Evolutionary conservation across 2,888 invertebrate genomes (phyloP).

Genomic region (Steinernema scapterisci): DNA sequence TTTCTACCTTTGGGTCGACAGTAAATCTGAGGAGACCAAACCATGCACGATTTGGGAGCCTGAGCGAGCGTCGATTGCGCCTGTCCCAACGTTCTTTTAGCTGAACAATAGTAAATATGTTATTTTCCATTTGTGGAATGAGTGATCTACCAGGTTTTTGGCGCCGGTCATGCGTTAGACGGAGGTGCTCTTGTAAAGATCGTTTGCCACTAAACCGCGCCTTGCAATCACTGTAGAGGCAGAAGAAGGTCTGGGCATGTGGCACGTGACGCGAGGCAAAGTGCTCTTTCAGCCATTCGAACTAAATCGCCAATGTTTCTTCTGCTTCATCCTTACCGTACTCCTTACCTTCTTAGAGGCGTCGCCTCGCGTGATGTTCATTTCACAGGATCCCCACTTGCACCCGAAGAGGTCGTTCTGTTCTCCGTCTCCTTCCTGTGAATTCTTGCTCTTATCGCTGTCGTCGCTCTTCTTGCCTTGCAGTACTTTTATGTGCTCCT

Average conservation of each 20-base stretch:
- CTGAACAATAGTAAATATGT: background rate
- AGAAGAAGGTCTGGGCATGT: conserved; percentile 43
- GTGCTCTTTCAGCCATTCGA: conserved; percentile 44
- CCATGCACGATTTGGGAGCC: background rate
- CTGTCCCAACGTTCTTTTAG: background rate
- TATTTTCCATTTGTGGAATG: no score
- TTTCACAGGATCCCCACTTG: conserved; percentile 45
- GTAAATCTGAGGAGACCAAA: background rate
- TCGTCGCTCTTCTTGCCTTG: background rate
- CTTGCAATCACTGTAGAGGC: conserved; percentile 41
- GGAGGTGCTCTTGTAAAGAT: conserved; percentile 42
- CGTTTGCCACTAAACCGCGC: conserved; percentile 39
- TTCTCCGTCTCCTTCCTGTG: conserved; percentile 14
- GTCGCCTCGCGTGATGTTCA: conserved; percentile 41
- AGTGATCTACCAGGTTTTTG: conserved; percentile 17
- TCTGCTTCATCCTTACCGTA: no score
- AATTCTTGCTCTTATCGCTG: background rate
- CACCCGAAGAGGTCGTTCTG: conserved; percentile 37
- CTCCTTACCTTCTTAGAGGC: conserved; percentile 44
- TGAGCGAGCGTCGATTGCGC: background rate
- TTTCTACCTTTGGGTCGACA: background rate
- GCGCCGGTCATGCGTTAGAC: conserved; percentile 40
- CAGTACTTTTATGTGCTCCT: conserved; percentile 18
- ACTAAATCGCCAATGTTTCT: conserved; percentile 33
- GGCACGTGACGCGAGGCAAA: conserved; percentile 45